Evolutionary conservation across 2,888 invertebrate species (phyloP), one percentile per base, ranked within the genome.

Genomic region (Rugalucina vietnamica): DNA sequence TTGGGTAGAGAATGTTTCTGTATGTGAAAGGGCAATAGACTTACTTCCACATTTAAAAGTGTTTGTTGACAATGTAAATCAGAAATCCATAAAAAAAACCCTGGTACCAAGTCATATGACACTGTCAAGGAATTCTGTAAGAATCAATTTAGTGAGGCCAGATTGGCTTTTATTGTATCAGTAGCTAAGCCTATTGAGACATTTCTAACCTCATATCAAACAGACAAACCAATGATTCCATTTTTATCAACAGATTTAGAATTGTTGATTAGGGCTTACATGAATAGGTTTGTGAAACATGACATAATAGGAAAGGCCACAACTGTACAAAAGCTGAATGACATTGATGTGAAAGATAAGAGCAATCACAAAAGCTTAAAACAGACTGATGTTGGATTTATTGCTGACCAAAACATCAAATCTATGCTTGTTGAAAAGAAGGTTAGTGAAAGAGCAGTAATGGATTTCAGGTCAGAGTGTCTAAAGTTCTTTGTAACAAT

Each of bases 221-320:
- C 74, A 36, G 82, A 82, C 32, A 82, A 82, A 70, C 78, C 81
- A 21, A 81, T 84, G 81, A 29, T 84, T 27, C 81, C 81, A 27
- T 84, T 84, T 65, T 43, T 84, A 0, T 74, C 75, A 32, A 29
- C 73, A 24, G 84, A 84, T 49, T 77, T 84, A 27, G 37, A 72
- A 5, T 4, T 18, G 18, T 0, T 84, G n/a, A 8, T 81, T 49
- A 84, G 49, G 29, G 12, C 3, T 8, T 57, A 70, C 8, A 81
- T 84, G 78, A 29, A 71, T 24, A 70, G 72, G 27, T 79, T 79
- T 73, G 29, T 79, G 0, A 73, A 79, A 39, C 18, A 5, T 3
- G 21, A 14, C 21, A 29, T 73, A 54, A 79, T 79, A 18, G 73
- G 77, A 5, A 34, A 73, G n/a, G 71, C 54, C 1, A 10, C 18